These are phyloP conservation scores for Nemotelus nigrinus DNA, from an alignment of 2,888 invertebrate species.

Conservation along the genomic window DNA sequence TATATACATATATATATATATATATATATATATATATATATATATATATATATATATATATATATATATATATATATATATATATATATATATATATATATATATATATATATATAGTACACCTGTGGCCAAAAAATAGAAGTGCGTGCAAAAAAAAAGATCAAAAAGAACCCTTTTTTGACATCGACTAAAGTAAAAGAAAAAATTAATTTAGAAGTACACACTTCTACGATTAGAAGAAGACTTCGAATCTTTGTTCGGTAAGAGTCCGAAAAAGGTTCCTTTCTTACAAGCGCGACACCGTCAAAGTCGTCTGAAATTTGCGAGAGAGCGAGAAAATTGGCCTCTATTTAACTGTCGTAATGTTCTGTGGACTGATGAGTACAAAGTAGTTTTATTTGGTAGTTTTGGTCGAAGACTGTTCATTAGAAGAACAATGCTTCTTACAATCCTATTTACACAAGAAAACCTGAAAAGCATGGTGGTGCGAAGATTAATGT, in stretches of 20 bases:
- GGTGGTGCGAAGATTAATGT: conserved; percentile 51
- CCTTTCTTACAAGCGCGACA: not conserved
- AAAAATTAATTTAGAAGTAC: conserved; percentile 6
- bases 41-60: too few relatives aligned
- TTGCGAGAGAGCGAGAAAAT: conserved; percentile 16
- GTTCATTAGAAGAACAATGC: not conserved
- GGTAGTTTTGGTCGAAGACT: not conserved
- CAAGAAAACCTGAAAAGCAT: conserved; percentile 43
- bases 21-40: too few relatives aligned
- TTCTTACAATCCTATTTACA: conserved; percentile 14
- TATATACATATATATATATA: too few relatives aligned
- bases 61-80: too few relatives aligned
- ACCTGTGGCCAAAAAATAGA: not conserved
- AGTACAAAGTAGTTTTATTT: conserved; percentile 33
- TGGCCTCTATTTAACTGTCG: conserved; percentile 13
- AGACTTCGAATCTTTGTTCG: not conserved
- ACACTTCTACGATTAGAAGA: not conserved
- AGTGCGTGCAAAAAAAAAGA: too few relatives aligned
- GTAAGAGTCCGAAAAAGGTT: not conserved
- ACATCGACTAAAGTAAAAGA: conserved; percentile 22
- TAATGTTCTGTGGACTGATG: conserved; percentile 23
- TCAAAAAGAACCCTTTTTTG: not conserved
- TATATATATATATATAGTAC: too few relatives aligned
- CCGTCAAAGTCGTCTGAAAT: conserved; percentile 16
- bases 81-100: too few relatives aligned